Evolutionary conservation across 2,888 invertebrate species (phyloP).

Genomic region (Scaeva pyrastri): DNA sequence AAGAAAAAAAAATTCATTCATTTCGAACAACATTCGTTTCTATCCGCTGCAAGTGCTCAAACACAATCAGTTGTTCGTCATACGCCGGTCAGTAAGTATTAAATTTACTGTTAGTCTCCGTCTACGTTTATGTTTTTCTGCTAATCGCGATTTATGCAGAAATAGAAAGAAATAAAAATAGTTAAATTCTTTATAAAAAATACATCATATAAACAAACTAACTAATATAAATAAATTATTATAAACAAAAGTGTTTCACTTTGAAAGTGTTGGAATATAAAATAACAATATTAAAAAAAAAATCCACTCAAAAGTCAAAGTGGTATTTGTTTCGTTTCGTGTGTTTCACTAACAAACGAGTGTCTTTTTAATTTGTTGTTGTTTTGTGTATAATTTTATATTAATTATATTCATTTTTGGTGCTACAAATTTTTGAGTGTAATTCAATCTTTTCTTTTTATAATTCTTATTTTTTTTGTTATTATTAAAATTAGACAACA

Average conservation of each 20-base stretch:
- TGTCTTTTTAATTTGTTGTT: background rate
- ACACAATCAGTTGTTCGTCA: constrained; percentile 68
- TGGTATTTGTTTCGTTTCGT: constrained; percentile 33
- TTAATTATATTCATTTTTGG: constrained; percentile 8
- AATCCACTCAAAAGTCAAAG: constrained; percentile 17
- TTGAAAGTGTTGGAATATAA: background rate
- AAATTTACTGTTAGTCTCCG: constrained; percentile 31
- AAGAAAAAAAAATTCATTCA: constrained; percentile 41
- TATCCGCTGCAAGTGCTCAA: constrained; percentile 66
- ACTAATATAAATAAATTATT: background rate
- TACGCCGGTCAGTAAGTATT: constrained; percentile 59
- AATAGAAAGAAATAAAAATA: background rate
- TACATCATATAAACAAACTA: background rate
- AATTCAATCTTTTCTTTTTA: background rate
- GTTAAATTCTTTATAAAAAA: background rate
- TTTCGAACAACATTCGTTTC: constrained; percentile 58
- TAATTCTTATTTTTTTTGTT: too few species aligned
- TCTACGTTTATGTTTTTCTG: background rate
- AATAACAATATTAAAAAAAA: background rate
- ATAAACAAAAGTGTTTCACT: constrained; percentile 7
- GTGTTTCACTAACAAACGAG: constrained; percentile 7
- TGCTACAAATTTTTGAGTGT: constrained; percentile 21
- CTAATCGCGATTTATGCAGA: constrained; percentile 4
- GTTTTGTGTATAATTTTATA: background rate
- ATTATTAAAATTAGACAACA: constrained; percentile 26